Evolutionary conservation across 1,140 invertebrate species (phyloP).

Genomic region (Tetramorium simillimum): DNA sequence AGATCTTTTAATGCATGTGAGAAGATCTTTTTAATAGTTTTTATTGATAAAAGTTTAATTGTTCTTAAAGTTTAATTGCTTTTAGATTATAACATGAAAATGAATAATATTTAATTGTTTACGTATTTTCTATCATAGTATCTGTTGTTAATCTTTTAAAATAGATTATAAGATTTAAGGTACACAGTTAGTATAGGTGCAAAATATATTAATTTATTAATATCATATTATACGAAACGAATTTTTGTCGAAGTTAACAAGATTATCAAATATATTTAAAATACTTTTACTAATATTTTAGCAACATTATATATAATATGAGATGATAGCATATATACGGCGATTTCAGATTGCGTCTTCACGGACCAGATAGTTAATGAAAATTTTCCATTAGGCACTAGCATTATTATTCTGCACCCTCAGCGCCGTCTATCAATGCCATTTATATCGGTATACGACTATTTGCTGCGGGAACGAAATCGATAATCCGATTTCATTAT

Average conservation of each 20-base stretch:
- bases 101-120: neutral
- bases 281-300: neutral
- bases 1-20: neutral
- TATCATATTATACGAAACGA: neutral
- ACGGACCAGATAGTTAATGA: constrained; percentile 36
- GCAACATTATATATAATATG: neutral
- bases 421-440: constrained; percentile 19
- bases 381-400: constrained; percentile 44
- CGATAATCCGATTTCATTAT: constrained; percentile 62
- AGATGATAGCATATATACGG: neutral
- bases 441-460: constrained; percentile 23
- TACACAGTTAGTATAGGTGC: too few species aligned
- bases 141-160: neutral
- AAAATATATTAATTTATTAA: neutral
- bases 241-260: neutral
- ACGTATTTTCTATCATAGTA: neutral
- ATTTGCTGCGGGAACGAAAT: constrained; percentile 45
- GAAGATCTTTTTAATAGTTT: neutral
- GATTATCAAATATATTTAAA: neutral
- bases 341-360: constrained; percentile 1
- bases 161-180: neutral
- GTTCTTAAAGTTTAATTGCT: neutral
- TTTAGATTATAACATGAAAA: neutral
- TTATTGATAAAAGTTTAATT: neutral
- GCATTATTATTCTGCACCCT: constrained; percentile 43